phyloP scores from a whole-genome alignment of 2,797 vertebrate genomes.

The Poeciliopsis paucimaculata region DNA sequence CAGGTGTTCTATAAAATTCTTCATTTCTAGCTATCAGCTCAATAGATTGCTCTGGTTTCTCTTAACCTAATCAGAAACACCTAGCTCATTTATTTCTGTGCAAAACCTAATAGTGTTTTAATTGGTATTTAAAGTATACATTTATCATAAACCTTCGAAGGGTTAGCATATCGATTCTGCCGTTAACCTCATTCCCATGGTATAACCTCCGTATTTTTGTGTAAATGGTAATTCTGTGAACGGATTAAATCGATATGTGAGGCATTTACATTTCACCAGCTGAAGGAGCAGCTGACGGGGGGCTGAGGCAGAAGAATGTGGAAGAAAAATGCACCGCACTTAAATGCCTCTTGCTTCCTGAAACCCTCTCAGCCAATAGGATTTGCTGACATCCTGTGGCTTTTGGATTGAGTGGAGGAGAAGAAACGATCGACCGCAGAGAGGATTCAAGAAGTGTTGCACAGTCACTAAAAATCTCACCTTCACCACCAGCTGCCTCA shows the following conservation, averaged over 20 bases:
- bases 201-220: constrained; percentile 20
- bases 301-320: constrained; percentile 23
- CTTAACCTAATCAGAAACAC: not conserved
- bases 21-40: not conserved
- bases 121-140: not conserved
- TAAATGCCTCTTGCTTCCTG: constrained; percentile 14
- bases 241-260: constrained; percentile 27
- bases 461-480: constrained; percentile 5
- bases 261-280: constrained; percentile 48
- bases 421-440: constrained; percentile 6
- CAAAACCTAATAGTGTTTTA: not conserved
- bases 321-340: constrained; percentile 10
- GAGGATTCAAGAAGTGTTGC: constrained; percentile 13
- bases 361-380: constrained; percentile 1
- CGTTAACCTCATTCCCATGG: constrained; percentile 10
- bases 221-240: constrained; percentile 23
- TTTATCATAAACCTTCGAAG: not conserved
- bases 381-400: constrained; percentile 20
- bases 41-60: not conserved
- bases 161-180: not conserved
- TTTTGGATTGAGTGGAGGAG: not conserved
- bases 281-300: constrained; percentile 53
- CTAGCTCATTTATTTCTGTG: not conserved
- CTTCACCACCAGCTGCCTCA: constrained; percentile 3
- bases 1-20: not conserved